These are phyloP conservation scores for Zoroaster sp. DNA, from an alignment of 53 echinoderm and acorn worm species.

Conservation along the genomic window DNA sequence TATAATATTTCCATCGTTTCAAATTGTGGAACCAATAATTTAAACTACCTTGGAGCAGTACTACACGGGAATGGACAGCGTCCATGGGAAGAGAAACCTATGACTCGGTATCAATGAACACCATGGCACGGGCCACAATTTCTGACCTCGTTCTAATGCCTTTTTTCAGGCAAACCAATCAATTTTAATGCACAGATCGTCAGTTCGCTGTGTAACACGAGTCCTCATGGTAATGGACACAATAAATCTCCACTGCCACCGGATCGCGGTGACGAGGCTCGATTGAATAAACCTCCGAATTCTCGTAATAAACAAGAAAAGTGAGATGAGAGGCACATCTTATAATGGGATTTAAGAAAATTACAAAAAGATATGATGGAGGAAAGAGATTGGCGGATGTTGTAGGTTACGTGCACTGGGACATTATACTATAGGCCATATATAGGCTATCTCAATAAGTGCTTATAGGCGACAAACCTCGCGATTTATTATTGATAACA, in stretches of 20 bases:
- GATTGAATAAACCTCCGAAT: not conserved
- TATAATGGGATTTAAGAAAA: constrained; percentile 37
- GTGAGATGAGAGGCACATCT: constrained; percentile 22
- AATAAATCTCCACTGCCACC: not conserved
- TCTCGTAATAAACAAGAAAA: constrained; percentile 21
- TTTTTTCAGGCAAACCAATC: constrained; percentile 30
- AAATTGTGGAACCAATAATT: not conserved
- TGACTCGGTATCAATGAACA: not conserved
- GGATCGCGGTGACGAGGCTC: not conserved
- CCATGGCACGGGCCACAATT: constrained; percentile 7
- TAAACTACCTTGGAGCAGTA: not conserved
- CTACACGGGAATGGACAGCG: not conserved
- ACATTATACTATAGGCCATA: not conserved
- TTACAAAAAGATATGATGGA: not conserved
- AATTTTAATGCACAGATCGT: constrained; percentile 52
- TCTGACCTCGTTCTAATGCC: constrained; percentile 11
- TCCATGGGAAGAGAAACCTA: not conserved
- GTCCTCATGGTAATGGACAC: constrained; percentile 37
- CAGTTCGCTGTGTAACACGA: constrained; percentile 23
- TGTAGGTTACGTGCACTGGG: not conserved
- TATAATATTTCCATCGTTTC: no score
- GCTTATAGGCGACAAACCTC: not conserved
- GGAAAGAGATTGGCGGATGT: not conserved
- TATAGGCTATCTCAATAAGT: no score
- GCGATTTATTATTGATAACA: not conserved